Evolutionary conservation across 1,140 invertebrate species (phyloP), one percentile per base, ranked within the genome.

Genomic region (Eulimnadia texana): DNA sequence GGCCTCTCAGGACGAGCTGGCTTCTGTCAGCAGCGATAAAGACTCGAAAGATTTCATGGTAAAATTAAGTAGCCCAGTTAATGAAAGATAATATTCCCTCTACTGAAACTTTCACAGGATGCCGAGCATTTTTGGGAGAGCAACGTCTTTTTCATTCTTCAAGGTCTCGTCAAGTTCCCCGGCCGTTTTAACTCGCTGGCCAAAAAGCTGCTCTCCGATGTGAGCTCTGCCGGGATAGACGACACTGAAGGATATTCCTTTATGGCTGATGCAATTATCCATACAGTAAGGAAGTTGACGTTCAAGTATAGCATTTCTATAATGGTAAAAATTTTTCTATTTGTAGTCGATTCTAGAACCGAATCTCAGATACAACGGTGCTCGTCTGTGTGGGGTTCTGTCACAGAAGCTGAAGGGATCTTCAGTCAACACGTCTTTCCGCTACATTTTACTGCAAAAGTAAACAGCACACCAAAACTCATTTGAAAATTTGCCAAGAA

Each of bases 331-430:
- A 6, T 42, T 6, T 6, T 9, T 9, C 33, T 42, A 6, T 52
- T 51, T 63, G 19, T 64, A 83, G 80, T 81, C 79, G 28, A 79
- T 83, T 64, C 73, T 66, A n/a, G 80, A 82, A 70, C 72, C 78
- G 3, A 82, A 83, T 68, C 82, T 83, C 68, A 77, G 81, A 63
- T 83, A 82, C 71, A 82, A 80, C 66, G 81, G 80, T 42, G 80
- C 80, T 22, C 74, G 81, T 9, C 70, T 82, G 9, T 82, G 80
- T 67, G 77, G 76, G 42, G 78, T 78, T 75, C 74, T 82, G 10
- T 66, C 65, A 20, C 27, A 79, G 80, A 62, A 77, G 75, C 23
- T 67, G 22, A 28, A 69, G 69, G 20, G 66, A 66, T 51, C 65
- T 66, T 29, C 61, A 63, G 20, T 22, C 22, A 56, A 62, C 23